A percentile compares a stretch with the other conserved stretches of the same genome.
Conservation (phyloP, 1,140 invertebrate species). For the Drosophila varians region DNA sequence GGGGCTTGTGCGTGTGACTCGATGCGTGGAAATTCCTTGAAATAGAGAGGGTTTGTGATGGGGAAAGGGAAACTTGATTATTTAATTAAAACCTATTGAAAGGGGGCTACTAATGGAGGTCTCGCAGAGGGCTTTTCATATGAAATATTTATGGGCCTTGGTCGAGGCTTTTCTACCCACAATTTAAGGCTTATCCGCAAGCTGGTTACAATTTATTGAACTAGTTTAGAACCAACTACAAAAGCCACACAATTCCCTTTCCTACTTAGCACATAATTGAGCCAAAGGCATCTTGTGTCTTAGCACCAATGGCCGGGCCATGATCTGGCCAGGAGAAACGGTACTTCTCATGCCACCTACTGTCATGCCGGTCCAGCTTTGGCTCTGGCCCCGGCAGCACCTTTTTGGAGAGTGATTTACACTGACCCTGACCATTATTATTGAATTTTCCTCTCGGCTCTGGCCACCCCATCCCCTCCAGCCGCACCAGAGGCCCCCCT, state of each 20-base stretch:
- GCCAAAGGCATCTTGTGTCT: conserved; percentile 57
- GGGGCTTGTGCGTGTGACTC: conserved; percentile 3
- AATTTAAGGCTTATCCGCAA: too few relatives aligned
- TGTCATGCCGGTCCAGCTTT: conserved; percentile 5
- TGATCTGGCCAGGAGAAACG: conserved; percentile 31
- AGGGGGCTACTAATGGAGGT: background rate
- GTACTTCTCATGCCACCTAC: conserved; percentile 64
- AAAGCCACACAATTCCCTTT: conserved; percentile 32
- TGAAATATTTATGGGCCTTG: background rate
- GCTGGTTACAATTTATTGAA: conserved; percentile 18
- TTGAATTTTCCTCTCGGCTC: conserved; percentile 54
- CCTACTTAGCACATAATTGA: conserved; percentile 78
- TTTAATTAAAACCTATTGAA: background rate
- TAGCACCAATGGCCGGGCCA: conserved; percentile 49
- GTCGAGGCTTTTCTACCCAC: too few relatives aligned
- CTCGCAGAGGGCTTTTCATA: background rate
- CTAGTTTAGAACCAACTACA: conserved; percentile 23
- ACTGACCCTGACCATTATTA: conserved; percentile 68
- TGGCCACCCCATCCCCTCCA: too few relatives aligned
- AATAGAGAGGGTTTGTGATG: background rate
- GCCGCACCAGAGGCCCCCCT: conserved; percentile 4
- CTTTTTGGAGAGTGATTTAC: conserved; percentile 57
- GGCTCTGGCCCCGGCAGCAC: background rate
- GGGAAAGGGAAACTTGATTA: background rate
- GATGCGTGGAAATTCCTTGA: conserved; percentile 9